phyloP scores from a whole-genome alignment of 2,113 vertebrate genomes.

The Halcyon malimbica region DNA sequence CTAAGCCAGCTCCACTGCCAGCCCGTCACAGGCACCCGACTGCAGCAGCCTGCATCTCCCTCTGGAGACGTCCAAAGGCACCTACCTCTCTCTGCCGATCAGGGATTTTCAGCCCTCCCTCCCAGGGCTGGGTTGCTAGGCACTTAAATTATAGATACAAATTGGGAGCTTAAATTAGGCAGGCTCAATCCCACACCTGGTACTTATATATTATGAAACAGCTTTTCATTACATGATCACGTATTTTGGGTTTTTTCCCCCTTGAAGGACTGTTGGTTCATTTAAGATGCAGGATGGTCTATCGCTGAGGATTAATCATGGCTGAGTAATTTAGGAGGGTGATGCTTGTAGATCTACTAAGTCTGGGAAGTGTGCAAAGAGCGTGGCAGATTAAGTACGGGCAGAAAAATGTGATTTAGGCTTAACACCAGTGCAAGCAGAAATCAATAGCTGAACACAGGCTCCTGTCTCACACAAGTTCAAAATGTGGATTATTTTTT shows the following conservation, averaged over 20 bases:
- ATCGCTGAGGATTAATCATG: background rate
- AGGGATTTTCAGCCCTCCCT: background rate
- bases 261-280: background rate
- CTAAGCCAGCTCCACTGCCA: background rate
- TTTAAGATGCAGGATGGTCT: background rate
- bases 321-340: background rate
- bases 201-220: constrained; percentile 44
- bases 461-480: background rate
- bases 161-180: constrained; percentile 23
- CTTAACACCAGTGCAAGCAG: background rate
- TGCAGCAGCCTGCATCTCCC: background rate
- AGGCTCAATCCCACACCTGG: constrained; percentile 40
- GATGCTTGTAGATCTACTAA: background rate
- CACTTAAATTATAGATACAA: constrained; percentile 8
- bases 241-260: background rate
- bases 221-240: background rate
- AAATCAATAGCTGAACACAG: background rate
- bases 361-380: background rate
- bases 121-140: background rate
- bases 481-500: background rate
- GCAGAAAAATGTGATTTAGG: background rate
- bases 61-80: background rate
- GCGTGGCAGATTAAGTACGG: rapidly evolving
- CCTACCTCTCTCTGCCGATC: background rate
- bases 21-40: rapidly evolving